Conservation (phyloP, 2,888 invertebrate genomes). For the Eristalinus sepulchralis region DNA sequence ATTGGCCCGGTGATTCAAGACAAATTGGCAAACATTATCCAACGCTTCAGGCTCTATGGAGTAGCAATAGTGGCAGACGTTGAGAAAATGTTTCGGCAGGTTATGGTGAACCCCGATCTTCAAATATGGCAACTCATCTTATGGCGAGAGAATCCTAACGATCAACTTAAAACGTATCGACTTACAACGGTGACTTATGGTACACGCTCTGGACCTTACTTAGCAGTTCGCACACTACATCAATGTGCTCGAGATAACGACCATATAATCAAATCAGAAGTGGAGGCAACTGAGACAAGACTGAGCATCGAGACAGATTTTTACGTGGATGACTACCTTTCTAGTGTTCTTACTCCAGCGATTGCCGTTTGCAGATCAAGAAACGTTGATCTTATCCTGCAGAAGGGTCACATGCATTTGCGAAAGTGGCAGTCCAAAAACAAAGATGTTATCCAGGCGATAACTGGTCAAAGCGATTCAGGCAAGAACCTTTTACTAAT, state of each 20-base stretch:
- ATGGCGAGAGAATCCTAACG: too few species aligned
- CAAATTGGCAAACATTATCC: too few species aligned
- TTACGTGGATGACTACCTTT: slow-evolving; percentile 31
- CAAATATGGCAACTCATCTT: neutral
- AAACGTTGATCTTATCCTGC: neutral
- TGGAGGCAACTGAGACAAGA: slow-evolving; percentile 22
- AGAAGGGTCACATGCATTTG: slow-evolving; percentile 18
- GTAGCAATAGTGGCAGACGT: slow-evolving; percentile 15
- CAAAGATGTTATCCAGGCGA: neutral
- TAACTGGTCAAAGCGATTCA: neutral
- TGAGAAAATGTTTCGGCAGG: slow-evolving; percentile 38
- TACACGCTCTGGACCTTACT: too few species aligned
- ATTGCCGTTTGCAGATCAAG: slow-evolving; percentile 18
- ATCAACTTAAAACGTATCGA: too few species aligned
- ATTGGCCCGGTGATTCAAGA: slow-evolving; percentile 24
- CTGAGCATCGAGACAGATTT: slow-evolving; percentile 29
- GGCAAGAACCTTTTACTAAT: neutral
- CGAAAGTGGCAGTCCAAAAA: slow-evolving; percentile 19
- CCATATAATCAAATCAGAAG: too few species aligned
- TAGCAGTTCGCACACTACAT: too few species aligned
- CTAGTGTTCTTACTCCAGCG: slow-evolving; percentile 26
- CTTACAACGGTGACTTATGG: too few species aligned
- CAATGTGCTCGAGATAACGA: too few species aligned
- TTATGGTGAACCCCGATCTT: slow-evolving; percentile 8
- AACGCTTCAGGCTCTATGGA: too few species aligned